A percentile compares a stretch with the other conserved stretches of the same genome.
Conservation (phyloP, 1,140 invertebrate species). For the Hermetia illucens region DNA sequence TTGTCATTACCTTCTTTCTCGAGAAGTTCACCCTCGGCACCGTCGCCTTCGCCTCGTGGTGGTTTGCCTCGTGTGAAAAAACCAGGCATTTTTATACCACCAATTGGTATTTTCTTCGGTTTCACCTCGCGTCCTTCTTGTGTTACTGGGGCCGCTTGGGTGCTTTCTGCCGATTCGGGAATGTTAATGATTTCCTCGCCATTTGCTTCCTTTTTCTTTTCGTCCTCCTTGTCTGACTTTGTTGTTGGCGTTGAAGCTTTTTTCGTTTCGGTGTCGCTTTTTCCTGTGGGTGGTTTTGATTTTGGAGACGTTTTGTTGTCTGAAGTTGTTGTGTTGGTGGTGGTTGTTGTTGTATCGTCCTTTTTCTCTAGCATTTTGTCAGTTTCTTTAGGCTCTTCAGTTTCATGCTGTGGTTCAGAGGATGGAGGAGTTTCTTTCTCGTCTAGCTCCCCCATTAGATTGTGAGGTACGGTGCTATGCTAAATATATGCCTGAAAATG, state of each 20-base stretch:
- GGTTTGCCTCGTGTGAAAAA: constrained; percentile 63
- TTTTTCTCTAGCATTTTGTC: constrained; percentile 18
- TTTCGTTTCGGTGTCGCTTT: background rate
- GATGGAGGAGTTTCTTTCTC: constrained; percentile 27
- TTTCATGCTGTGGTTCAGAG: constrained; percentile 10
- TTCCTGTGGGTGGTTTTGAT: too few relatives aligned
- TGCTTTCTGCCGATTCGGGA: constrained; percentile 24
- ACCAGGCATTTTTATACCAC: constrained; percentile 67
- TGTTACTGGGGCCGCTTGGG: constrained; percentile 34
- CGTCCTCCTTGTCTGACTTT: too few relatives aligned
- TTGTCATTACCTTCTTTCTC: constrained; percentile 21
- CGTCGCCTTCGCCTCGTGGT: constrained; percentile 33
- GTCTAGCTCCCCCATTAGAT: constrained; percentile 24
- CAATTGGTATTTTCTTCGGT: constrained; percentile 66
- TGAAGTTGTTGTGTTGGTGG: constrained; percentile 11
- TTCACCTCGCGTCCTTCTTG: constrained; percentile 54
- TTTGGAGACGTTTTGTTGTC: constrained; percentile 10
- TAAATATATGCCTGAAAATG: too few relatives aligned
- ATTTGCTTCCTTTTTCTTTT: constrained; percentile 32
- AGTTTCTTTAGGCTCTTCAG: constrained; percentile 28
- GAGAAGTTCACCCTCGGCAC: constrained; percentile 30
- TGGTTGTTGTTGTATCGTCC: constrained; percentile 7
- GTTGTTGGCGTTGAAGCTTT: constrained; percentile 34
- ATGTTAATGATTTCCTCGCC: constrained; percentile 26
- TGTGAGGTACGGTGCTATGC: too few relatives aligned